Evolutionary conservation across 2,797 vertebrate species (phyloP), one percentile per base, ranked within the genome.

Genomic region (Scleropages formosus): DNA sequence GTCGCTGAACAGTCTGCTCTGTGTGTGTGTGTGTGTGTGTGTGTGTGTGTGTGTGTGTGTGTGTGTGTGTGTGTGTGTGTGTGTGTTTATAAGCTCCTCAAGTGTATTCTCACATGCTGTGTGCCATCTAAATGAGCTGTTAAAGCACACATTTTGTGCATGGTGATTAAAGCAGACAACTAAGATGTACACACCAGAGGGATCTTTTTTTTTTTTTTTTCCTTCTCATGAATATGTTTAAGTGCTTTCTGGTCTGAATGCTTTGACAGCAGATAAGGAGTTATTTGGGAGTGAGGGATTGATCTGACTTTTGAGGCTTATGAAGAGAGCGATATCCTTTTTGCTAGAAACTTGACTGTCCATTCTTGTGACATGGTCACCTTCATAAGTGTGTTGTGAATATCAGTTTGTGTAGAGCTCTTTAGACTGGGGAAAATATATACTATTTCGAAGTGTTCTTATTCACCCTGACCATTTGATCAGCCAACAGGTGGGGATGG

Each of bases 111-210:
- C 78, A 77, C 78, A 72, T 24, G 62, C 56, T 78, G 26, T 75
- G 16, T 51, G 65, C n/a, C 22, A 26, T 78, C 64, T 76, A 66
- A 75, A 60, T 31, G n/a, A 60, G 27, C 76, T 67, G 72, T 82
- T 78, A 72, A 72, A 46, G 12, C 3, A 31, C 58, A 6, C 26
- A 31, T 70, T 74, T 78, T 75, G 60, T 61, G 31, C 20, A 44
- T 18, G 24, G 49, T 20, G 3, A 31, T 61, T 15, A 49, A 16
- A 39, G 59, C 59, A 76, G 59, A 64, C 60, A 51, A 46, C 59
- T 63, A 60, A 60, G 46, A 31, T 39, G 44, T 49, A 26, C 16
- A n/a, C 9, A 27, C 7, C 26, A 26, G 49, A 15, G 13, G 20
- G 18, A 46, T 31, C 13, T 62, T 58, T 49, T 27, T 51, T 74